phyloP scores from a whole-genome alignment of 2,113 vertebrate genomes.

The Brachyhypopomus gauderio region DNA sequence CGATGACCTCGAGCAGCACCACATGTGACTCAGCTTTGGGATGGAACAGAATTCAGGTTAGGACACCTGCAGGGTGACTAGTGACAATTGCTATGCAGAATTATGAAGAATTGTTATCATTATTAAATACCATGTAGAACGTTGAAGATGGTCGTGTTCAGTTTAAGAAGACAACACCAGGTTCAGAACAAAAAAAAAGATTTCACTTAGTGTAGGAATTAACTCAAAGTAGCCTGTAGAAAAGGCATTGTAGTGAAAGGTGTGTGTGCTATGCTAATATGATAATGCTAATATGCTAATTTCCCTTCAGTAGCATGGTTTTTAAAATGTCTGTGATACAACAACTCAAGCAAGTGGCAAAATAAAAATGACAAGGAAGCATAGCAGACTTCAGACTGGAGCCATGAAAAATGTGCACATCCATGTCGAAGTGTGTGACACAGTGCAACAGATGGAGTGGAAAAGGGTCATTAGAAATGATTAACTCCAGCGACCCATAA shows the following conservation, averaged over 20 bases:
- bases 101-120: background rate
- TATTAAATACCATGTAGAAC: too few relatives aligned
- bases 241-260: background rate
- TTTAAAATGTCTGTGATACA: background rate
- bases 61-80: background rate
- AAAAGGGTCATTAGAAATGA: slow-evolving; percentile 39
- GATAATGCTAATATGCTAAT: background rate
- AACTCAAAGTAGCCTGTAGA: background rate
- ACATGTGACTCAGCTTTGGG: background rate
- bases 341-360: background rate
- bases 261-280: background rate
- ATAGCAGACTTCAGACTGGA: slow-evolving; percentile 1
- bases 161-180: background rate
- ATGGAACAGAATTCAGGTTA: background rate
- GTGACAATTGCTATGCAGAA: background rate
- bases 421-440: slow-evolving; percentile 15
- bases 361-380: background rate
- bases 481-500: slow-evolving; percentile 43
- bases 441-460: slow-evolving; percentile 29
- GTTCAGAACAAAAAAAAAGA: background rate
- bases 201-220: background rate
- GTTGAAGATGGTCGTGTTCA: background rate
- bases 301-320: background rate
- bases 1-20: background rate
- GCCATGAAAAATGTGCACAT: slow-evolving; percentile 16